Evolutionary conservation across 1,140 invertebrate species (phyloP).

Genomic region (Meloidogyne chitwoodi): DNA sequence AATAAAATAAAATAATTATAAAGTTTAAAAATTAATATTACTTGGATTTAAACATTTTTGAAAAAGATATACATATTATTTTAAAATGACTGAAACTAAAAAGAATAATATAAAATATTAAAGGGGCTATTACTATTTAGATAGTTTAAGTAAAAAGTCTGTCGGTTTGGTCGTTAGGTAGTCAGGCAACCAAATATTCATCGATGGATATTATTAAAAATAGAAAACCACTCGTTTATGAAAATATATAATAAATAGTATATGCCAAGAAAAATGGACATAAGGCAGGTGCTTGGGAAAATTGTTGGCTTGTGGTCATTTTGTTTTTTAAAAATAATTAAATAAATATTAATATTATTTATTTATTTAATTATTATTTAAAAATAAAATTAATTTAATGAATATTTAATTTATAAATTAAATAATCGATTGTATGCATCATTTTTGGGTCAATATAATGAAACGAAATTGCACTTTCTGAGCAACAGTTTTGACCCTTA

Average conservation of each 20-base stretch:
- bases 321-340: not conserved
- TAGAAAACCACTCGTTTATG: not conserved
- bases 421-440: conserved; percentile 90
- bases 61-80: not conserved
- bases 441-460: conserved; percentile 84
- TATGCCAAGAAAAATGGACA: not conserved
- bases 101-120: no score
- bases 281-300: not conserved
- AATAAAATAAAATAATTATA: no score
- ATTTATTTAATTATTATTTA: not conserved
- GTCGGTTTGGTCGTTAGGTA: not conserved
- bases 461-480: conserved; percentile 81
- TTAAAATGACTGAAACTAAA: not conserved
- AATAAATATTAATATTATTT: not conserved
- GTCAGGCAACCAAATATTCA: not conserved
- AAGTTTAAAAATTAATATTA: no score
- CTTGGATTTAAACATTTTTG: not conserved
- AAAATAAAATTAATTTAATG: not conserved
- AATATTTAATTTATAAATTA: conserved; percentile 70
- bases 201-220: not conserved
- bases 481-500: conserved; percentile 13
- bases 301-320: no score
- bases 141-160: not conserved
- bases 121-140: not conserved
- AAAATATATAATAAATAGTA: no score